Evolutionary conservation across 2,797 vertebrate species (phyloP), one percentile per base, ranked within the genome.

Genomic region (Psittacula derbiana): DNA sequence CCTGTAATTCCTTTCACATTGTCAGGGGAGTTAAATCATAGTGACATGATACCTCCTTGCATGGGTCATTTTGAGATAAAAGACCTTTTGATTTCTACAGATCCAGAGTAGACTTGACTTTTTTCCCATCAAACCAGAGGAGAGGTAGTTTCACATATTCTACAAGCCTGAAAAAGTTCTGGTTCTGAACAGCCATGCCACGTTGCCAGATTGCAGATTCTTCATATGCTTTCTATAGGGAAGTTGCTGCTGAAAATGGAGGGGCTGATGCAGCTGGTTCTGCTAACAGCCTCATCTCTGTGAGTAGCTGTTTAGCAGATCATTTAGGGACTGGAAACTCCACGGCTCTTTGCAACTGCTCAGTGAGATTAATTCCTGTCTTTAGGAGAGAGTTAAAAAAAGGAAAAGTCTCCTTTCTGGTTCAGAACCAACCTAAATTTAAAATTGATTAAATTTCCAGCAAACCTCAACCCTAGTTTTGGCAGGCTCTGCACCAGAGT

Each of bases 391-490:
- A 71, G 73, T 57, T n/a, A 16, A 66, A 76, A 67, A 60, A 70
- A 18, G 3, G 3, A 38, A 66, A 70, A 67, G 5, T 71, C 58
- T 79, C 36, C 53, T 69, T 10, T 65, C 53, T 93, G 73, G 40
- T 95, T 96, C 58, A 75, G 58, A 92, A 90, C 27, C 62, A 93
- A 81, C 21, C 7, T 33, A 81, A 78, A 88, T 83, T 91, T 90
- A 36, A 79, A 58, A 92, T 43, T 74, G 93, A 86, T 84, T 91
- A 72, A 27, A 79, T 90, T 94, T 91, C 90, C 94, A 96, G 86
- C 53, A 84, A 94, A 92, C 62, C 53, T 86, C 72, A 91, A 40
- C 53, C 13, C 27, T 30, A 55, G 43, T 86, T 93, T 95, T 97
- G 93, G 62, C 93, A 96, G 73, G 46, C 20, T 57, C 10, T 71